Conservation (phyloP, 2,113 vertebrate species). For the Cyprinodon brontotheroides region DNA sequence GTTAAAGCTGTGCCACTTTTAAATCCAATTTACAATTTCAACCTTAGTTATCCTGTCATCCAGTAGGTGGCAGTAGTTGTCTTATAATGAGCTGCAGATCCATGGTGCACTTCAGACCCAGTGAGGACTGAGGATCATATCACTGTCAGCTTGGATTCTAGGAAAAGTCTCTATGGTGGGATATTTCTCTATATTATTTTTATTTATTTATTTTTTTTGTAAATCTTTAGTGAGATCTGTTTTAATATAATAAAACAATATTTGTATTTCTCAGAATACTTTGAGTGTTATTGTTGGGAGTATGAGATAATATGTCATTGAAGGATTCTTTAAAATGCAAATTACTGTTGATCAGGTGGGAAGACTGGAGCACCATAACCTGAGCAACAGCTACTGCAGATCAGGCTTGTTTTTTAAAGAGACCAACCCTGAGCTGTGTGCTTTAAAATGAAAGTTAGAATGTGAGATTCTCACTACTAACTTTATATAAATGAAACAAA, state of each 20-base stretch:
- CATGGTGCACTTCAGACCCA: slow-evolving; percentile 16
- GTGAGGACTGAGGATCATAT: slow-evolving; percentile 24
- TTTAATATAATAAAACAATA: background rate
- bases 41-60: background rate
- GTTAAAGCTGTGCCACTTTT: background rate
- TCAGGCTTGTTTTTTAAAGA: too few relatives aligned
- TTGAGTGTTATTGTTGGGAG: background rate
- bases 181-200: background rate
- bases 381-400: too few relatives aligned
- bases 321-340: too few relatives aligned
- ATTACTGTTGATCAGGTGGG: too few relatives aligned
- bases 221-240: background rate
- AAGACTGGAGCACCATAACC: too few relatives aligned
- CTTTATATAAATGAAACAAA: too few relatives aligned
- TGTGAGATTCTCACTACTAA: too few relatives aligned
- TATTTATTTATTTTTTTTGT: too few relatives aligned
- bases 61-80: slow-evolving; percentile 54
- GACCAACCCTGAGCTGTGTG: too few relatives aligned
- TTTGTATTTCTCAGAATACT: background rate
- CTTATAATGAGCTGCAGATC: background rate
- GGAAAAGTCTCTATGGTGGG: background rate
- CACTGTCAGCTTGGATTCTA: slow-evolving; percentile 42
- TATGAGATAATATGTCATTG: background rate
- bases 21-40: background rate
- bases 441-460: too few relatives aligned